Conservation (phyloP, 2,113 vertebrate species). For the Aythya baeri region DNA sequence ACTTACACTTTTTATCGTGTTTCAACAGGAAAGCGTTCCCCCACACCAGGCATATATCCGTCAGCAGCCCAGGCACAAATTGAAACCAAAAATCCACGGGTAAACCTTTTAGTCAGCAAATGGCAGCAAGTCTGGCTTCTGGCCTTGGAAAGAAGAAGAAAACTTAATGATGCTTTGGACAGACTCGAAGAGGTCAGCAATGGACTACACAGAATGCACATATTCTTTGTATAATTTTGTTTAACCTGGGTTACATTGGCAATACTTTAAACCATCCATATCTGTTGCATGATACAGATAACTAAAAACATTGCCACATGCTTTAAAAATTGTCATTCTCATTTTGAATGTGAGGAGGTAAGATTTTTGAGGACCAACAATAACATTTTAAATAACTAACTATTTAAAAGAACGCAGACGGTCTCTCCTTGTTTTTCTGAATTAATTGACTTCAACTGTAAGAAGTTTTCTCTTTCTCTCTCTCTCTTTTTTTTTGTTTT, state of each 20-base stretch:
- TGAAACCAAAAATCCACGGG: conserved; percentile 94
- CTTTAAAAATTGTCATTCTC: background rate
- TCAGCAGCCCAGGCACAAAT: conserved; percentile 88
- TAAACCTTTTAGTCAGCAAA: conserved; percentile 95
- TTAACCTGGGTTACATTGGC: background rate
- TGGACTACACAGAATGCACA: background rate
- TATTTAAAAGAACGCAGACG: background rate
- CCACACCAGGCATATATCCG: conserved; percentile 87
- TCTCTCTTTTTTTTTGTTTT: conserved; percentile 17
- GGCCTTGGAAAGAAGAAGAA: conserved; percentile 93
- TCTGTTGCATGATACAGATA: background rate
- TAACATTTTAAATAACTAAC: background rate
- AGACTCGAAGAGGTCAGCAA: conserved; percentile 92
- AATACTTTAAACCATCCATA: background rate
- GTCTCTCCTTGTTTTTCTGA: background rate
- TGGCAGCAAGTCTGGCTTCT: conserved; percentile 99
- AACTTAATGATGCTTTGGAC: conserved; percentile 95
- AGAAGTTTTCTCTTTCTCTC: background rate
- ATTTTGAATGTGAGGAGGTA: background rate
- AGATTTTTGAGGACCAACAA: background rate
- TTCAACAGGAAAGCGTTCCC: conserved; percentile 91
- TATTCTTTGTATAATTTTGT: background rate
- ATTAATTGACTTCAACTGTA: background rate
- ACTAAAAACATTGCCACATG: background rate
- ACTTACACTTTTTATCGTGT: background rate